Evolutionary conservation across 2,888 invertebrate genomes (phyloP).

Genomic region (Lochmaea crataegi): DNA sequence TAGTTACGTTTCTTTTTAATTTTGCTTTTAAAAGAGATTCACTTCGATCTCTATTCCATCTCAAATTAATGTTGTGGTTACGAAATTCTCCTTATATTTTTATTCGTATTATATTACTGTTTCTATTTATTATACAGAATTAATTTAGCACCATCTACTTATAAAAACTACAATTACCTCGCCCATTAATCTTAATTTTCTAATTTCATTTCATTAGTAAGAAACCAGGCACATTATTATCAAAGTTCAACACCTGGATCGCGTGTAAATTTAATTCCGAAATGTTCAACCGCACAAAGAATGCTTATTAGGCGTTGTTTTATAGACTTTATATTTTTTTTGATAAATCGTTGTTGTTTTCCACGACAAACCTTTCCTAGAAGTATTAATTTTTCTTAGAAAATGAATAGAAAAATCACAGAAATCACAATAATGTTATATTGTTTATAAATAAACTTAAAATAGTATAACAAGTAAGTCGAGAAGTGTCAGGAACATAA

Average conservation of each 20-base stretch:
- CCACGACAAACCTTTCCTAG: not conserved
- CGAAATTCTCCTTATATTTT: too few species aligned
- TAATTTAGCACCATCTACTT: not conserved
- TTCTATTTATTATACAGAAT: too few species aligned
- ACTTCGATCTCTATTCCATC: too few species aligned
- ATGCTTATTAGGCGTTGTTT: slow-evolving; percentile 7
- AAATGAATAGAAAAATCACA: not conserved
- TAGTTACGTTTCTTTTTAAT: too few species aligned
- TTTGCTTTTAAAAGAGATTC: too few species aligned
- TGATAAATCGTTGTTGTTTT: not conserved
- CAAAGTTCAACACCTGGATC: slow-evolving; percentile 3
- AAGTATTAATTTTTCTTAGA: not conserved
- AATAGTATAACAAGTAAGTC: too few species aligned
- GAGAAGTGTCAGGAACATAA: too few species aligned
- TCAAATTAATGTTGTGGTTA: too few species aligned
- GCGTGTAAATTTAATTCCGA: slow-evolving; percentile 10
- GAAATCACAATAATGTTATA: not conserved
- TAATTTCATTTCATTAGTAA: slow-evolving; percentile 11
- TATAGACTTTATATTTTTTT: not conserved
- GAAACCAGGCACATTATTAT: slow-evolving; percentile 13
- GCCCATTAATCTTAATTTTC: not conserved
- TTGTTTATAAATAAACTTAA: too few species aligned
- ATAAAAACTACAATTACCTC: not conserved
- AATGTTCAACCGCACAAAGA: not conserved
- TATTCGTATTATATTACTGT: too few species aligned